Base-by-base conservation (phyloP, 2,113 vertebrate species). In the Furnarius figulus region DNA sequence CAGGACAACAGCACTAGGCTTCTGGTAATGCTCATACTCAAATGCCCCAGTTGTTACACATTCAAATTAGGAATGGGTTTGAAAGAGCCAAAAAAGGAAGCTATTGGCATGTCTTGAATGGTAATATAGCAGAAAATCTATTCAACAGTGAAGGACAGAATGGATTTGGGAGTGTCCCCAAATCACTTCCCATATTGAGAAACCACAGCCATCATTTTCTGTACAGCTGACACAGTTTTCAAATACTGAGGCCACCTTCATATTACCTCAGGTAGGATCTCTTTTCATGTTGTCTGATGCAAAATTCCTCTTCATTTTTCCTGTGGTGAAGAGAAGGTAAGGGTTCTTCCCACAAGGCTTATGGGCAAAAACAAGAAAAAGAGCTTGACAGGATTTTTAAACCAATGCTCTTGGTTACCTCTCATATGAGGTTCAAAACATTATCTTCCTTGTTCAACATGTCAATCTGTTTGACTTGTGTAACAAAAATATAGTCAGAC, bases 401-500 rank as follows among this genome's bases (percentile, higher is more conserved):
- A 90, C 75, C 82, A 86, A 92, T 70, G 30, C 9, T 92, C 78
- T 77, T 65, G 31, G 85, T 76, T 90, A 93, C 62, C 33, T 68
- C 61, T 86, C 19, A 22, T 42, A 27, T 74, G 82, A 80, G 77
- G 31, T 85, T 82, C 80, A 78, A 96, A 95, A 95, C 37, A 49
- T 78, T 81, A 84, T 89, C 85, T 90, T 92, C 31, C 68, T 87
- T 80, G 27, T 80, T 94, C 72, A 93, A 68, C 67, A 65, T 14
- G 52, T 92, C 84, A 81, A 91, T 95, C 82, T 81, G 71, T 80
- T 94, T 92, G 87, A 96, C 78, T 96, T 95, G 77, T 78, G 65
- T 84, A 95, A 93, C 70, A 94, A 95, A 97, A 97, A 94, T 94
- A 92, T 17, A 83, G 73, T 67, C 87, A 91, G 87, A 82, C 66